Base-by-base conservation (phyloP, 2,113 vertebrate genomes). In the Labrus mixtus region DNA sequence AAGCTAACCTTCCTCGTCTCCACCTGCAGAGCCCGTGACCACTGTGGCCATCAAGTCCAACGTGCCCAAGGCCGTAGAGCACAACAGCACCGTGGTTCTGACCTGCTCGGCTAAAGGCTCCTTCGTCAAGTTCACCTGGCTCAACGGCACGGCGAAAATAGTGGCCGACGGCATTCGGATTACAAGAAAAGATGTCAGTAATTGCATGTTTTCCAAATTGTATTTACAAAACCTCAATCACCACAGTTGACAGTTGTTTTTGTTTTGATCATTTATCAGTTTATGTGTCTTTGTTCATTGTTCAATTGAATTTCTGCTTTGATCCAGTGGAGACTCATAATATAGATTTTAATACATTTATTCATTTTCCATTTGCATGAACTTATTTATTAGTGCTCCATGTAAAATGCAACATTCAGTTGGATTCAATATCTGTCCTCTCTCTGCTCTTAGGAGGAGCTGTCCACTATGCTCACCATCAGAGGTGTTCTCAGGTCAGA, bases 101-200 rank as follows among this genome's bases (percentile, higher is more conserved):
- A 90, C 55, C 69, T 95, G 94, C 83, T 12, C 70, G 0, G 90
- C 91, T 1, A 83, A 79, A 58, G 94, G 94, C 25, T 93, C 93
- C 69, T 76, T 13, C 51, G 81, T 92, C 48, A 67, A 17, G 3
- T 94, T 92, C 83, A 16, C 6, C 51, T 95, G 94, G 94, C 0
- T 7, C 11, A 92, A 90, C 0, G 79, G 66, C 60, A 68, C 76
- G 10, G 0, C 0, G 0, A 15, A 71, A 8, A 9, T 94, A 0
- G 1, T 25, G 8, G 25, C 1, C 1, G 86, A 89, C 4, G 68
- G 53, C 55, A 58, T 29, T 0, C 88, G 63, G 0, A 0, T 92
- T 10, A 22, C 65, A 0, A 0, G 82, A 6, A 83, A 22, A 0
- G 0, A 45, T 0, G 86, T 92, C 13, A 48, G 79, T 74, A 39